A percentile compares a stretch with the other conserved stretches of the same genome.
phyloP scores from a whole-genome alignment of 2,888 invertebrate genomes.

The Parthenolecanium corni region DNA sequence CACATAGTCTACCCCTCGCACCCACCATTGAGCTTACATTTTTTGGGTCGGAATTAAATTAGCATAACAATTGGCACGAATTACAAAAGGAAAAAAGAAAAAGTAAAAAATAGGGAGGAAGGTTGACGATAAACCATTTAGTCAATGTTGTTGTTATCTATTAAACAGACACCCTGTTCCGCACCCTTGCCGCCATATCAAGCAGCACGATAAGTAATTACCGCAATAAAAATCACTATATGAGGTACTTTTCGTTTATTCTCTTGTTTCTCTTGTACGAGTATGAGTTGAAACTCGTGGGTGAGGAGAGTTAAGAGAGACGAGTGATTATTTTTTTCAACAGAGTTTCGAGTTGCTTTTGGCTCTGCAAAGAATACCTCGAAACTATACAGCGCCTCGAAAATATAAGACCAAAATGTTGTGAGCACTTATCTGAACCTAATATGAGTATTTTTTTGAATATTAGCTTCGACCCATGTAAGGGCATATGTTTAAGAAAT shows the following conservation, averaged over 20 bases:
- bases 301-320: background rate
- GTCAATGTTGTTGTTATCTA: slow-evolving; percentile 32
- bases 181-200: background rate
- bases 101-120: background rate
- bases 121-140: slow-evolving; percentile 27
- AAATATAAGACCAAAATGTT: no score
- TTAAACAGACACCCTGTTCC: slow-evolving; percentile 26
- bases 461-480: no score
- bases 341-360: no score
- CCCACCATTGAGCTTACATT: background rate
- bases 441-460: no score
- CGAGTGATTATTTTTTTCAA: background rate
- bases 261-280: background rate
- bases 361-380: no score
- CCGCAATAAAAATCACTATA: slow-evolving; percentile 24
- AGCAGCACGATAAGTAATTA: slow-evolving; percentile 16
- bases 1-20: slow-evolving; percentile 5
- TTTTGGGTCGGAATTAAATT: slow-evolving; percentile 31
- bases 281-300: background rate
- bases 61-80: slow-evolving; percentile 29
- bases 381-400: no score
- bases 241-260: background rate
- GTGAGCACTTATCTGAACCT: no score
- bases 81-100: no score
- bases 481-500: no score